Evolutionary conservation across 1,140 invertebrate genomes (phyloP), one percentile per base, ranked within the genome.

Genomic region (Zeugodacus cucurbitae): DNA sequence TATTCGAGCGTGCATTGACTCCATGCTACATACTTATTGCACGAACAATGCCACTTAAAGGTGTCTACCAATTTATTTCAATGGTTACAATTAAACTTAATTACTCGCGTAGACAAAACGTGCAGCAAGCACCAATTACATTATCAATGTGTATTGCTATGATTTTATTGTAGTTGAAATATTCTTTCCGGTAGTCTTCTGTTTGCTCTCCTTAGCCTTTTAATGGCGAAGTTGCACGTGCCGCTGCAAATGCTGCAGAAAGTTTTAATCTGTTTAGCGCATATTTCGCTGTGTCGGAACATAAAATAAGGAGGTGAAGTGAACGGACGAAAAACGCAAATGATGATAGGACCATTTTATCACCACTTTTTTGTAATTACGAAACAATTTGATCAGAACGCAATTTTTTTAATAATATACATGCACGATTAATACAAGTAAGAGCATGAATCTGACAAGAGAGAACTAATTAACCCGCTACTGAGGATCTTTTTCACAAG

Each of bases 51-150:
- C 91, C 92, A 92, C 92, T 92, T 92, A 92, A 92, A 92, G 91
- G 91, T 92, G 92, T 92, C 91, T 92, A 91, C 91, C 91, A 92
- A 92, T 92, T 92, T 92, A 92, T 92, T 92, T 92, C 92, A 92
- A 92, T 92, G 91, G 91, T 90, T 91, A 91, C 91, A 92, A 92
- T 92, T 92, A 92, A 92, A 92, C 91, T 92, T 92, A 92, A 92
- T 92, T 92, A 92, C 91, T 91, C 91, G 91, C 91, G 91, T 92
- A 92, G 91, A 92, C 91, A 91, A 92, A 92, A 92, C 91, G 91
- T 92, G 91, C 91, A 92, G 17, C 29, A 86, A 57, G 17, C 85
- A 37, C 41, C 41, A 82, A 82, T 37, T 8, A 26, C 41, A 11
- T 82, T 48, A 82, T 44, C 74, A 29, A 14, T 44, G 74, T 14